Evolutionary conservation across 2,113 vertebrate species (phyloP).

Genomic region (Pangasianodon hypophthalmus): DNA sequence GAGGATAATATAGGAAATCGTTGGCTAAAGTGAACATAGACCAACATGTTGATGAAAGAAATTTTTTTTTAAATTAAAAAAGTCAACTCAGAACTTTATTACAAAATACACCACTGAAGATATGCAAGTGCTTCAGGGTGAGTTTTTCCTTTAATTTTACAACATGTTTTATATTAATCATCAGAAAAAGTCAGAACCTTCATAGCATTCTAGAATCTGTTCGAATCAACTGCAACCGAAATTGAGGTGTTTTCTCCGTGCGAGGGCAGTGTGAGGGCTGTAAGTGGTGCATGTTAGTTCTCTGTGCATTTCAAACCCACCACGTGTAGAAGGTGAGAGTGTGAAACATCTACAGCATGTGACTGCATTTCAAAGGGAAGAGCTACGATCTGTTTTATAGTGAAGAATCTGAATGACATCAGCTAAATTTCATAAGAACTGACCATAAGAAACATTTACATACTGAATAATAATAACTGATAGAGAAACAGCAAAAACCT

Average conservation of each 20-base stretch:
- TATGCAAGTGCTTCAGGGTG: neutral
- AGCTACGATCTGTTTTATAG: conserved; percentile 63
- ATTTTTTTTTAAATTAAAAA: neutral
- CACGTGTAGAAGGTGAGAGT: conserved; percentile 48
- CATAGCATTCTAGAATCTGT: conserved; percentile 61
- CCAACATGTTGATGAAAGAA: neutral
- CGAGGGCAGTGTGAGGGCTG: neutral
- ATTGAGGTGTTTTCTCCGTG: conserved; percentile 59
- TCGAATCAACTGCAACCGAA: conserved; percentile 71
- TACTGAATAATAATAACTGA: conserved; percentile 75
- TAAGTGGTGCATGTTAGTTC: conserved; percentile 57
- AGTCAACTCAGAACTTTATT: neutral
- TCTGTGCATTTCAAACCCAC: conserved; percentile 79
- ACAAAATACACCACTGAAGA: neutral
- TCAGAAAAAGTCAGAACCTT: conserved; percentile 57
- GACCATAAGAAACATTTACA: conserved; percentile 77
- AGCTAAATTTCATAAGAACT: conserved; percentile 71
- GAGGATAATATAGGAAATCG: neutral
- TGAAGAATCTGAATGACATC: conserved; percentile 76
- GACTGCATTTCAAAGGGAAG: conserved; percentile 76
- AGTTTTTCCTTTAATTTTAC: neutral
- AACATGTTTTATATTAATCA: neutral
- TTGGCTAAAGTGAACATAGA: neutral
- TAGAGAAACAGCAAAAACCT: conserved; percentile 77
- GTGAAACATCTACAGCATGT: conserved; percentile 76